These are phyloP conservation scores for Cydia pomonella DNA, from an alignment of 1,140 invertebrate genomes.

Conservation along the genomic window DNA sequence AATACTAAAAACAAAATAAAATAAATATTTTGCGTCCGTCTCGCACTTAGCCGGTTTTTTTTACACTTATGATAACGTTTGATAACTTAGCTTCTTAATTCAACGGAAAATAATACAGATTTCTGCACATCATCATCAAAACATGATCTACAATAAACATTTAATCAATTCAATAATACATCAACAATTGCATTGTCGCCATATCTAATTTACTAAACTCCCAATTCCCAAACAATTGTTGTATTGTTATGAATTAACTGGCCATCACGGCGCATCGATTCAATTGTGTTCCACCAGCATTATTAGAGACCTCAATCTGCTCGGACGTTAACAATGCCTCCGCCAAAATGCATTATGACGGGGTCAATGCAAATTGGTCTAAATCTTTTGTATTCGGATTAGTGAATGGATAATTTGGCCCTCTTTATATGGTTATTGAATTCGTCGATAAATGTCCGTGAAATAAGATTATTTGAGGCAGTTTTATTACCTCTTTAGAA, in stretches of 20 bases:
- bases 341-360: not conserved
- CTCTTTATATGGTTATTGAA: slow-evolving; percentile 33
- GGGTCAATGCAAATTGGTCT: slow-evolving; percentile 2
- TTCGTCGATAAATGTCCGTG: not conserved
- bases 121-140: too few relatives aligned
- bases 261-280: not conserved
- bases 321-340: not conserved
- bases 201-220: slow-evolving; percentile 28
- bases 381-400: slow-evolving; percentile 7
- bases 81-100: too few relatives aligned
- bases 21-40: too few relatives aligned
- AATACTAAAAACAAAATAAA: too few relatives aligned
- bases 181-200: not conserved
- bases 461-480: not conserved
- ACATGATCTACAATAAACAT: too few relatives aligned
- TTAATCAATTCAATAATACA: too few relatives aligned
- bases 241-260: slow-evolving; percentile 20
- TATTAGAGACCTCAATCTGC: not conserved
- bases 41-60: too few relatives aligned
- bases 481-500: not conserved
- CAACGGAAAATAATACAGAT: too few relatives aligned
- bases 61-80: too few relatives aligned
- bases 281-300: not conserved
- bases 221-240: slow-evolving; percentile 11
- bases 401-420: slow-evolving; percentile 18